Evolutionary conservation across 2,888 invertebrate genomes (phyloP).

Genomic region (Patella caerulea): DNA sequence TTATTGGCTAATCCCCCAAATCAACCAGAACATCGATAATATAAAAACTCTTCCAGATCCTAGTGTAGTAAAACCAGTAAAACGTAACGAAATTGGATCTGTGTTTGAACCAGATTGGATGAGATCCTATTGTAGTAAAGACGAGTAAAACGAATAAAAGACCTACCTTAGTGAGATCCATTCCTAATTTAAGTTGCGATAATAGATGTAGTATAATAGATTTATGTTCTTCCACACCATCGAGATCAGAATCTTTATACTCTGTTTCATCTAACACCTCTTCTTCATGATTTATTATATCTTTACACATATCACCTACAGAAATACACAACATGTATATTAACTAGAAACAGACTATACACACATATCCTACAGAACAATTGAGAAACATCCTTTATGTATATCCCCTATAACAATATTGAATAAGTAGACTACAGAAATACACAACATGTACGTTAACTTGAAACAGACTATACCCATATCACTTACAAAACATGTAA

Average conservation of each 20-base stretch:
- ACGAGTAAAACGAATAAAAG: neutral
- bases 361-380: too few species aligned
- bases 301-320: conserved; percentile 4
- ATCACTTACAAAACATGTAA: too few species aligned
- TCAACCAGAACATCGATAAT: too few species aligned
- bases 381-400: too few species aligned
- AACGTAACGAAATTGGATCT: too few species aligned
- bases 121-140: too few species aligned
- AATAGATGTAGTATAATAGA: conserved; percentile 73
- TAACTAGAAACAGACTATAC: too few species aligned
- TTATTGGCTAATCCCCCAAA: too few species aligned
- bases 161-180: conserved; percentile 74
- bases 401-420: conserved; percentile 20
- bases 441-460: neutral
- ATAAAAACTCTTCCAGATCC: too few species aligned
- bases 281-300: conserved; percentile 62
- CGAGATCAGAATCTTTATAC: conserved; percentile 65
- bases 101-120: too few species aligned
- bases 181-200: conserved; percentile 74
- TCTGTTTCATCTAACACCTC: conserved; percentile 67
- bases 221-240: conserved; percentile 71
- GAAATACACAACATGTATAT: too few species aligned
- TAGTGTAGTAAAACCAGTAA: too few species aligned
- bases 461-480: neutral
- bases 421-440: neutral